Conservation (phyloP, 2,888 invertebrate species). For the Rotaria magnacalcarata region DNA sequence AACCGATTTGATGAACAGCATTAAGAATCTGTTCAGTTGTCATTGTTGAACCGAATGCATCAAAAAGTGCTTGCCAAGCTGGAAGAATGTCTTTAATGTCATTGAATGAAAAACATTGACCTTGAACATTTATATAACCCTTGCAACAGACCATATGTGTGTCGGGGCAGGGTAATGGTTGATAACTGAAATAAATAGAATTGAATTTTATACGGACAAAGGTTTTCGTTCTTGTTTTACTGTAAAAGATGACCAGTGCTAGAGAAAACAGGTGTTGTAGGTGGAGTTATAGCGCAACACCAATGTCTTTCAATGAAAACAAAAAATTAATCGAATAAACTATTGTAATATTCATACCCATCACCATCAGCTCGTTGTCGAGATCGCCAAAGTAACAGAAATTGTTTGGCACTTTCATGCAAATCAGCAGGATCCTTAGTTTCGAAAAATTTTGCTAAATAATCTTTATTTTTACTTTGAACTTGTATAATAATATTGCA, state of each 20-base stretch:
- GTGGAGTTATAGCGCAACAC: constrained; percentile 20
- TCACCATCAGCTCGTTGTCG: background rate
- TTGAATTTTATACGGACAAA: background rate
- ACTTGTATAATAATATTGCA: background rate
- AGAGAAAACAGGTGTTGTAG: background rate
- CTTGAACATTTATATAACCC: constrained; percentile 40
- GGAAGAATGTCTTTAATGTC: constrained; percentile 16
- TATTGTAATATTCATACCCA: background rate
- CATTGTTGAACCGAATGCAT: background rate
- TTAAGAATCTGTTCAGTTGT: constrained; percentile 11
- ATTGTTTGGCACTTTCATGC: background rate
- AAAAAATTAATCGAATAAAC: background rate
- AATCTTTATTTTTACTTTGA: background rate
- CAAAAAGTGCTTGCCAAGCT: constrained; percentile 7
- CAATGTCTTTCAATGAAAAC: background rate
- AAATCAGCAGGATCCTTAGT: constrained; percentile 10
- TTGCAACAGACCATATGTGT: constrained; percentile 44
- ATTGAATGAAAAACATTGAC: constrained; percentile 40
- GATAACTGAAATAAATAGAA: constrained; percentile 2
- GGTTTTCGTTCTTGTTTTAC: background rate
- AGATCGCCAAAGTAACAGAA: background rate
- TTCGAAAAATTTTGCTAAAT: background rate
- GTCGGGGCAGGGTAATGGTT: constrained; percentile 41
- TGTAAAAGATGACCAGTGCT: background rate
- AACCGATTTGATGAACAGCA: constrained; percentile 6